Percentiles rank a stretch among this genome's conserved stretches.
These are phyloP conservation scores for Tenualosa thibaudeaui DNA, from an alignment of 2,797 vertebrate species.

Conservation along the genomic window DNA sequence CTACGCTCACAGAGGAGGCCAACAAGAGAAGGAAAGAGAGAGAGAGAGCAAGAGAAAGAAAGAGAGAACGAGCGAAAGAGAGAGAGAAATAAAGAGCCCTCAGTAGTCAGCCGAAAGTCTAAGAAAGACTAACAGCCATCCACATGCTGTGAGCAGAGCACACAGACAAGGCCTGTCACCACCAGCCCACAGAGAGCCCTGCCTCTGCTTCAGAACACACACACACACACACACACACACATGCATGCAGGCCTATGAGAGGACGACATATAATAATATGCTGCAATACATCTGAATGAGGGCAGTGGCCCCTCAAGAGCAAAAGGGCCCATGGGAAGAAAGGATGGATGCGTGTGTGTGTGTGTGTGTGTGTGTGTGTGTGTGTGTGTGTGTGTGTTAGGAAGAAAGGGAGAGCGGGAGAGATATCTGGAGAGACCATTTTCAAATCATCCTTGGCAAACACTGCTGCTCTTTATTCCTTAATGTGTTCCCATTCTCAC, in stretches of 20 bases:
- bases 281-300: conserved; percentile 2
- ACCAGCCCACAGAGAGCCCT: neutral
- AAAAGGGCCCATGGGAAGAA: neutral
- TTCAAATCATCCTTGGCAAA: conserved; percentile 75
- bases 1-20: conserved; percentile 37
- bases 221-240: too few relatives aligned
- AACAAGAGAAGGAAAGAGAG: conserved; percentile 44
- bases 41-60: neutral
- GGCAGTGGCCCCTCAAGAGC: neutral
- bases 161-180: conserved; percentile 7
- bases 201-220: neutral
- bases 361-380: too few relatives aligned
- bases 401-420: neutral
- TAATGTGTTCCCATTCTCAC: conserved; percentile 44
- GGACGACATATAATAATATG: neutral
- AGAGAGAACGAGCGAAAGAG: neutral
- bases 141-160: neutral
- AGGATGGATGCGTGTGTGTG: neutral
- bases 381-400: too few relatives aligned
- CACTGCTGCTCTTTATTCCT: conserved; percentile 61
- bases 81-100: neutral
- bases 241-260: neutral
- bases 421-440: conserved; percentile 66
- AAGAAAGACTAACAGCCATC: neutral
- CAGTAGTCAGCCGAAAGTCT: neutral